Base-by-base conservation (phyloP, 1,140 invertebrate genomes). In the Euura saliciscinereae region DNA sequence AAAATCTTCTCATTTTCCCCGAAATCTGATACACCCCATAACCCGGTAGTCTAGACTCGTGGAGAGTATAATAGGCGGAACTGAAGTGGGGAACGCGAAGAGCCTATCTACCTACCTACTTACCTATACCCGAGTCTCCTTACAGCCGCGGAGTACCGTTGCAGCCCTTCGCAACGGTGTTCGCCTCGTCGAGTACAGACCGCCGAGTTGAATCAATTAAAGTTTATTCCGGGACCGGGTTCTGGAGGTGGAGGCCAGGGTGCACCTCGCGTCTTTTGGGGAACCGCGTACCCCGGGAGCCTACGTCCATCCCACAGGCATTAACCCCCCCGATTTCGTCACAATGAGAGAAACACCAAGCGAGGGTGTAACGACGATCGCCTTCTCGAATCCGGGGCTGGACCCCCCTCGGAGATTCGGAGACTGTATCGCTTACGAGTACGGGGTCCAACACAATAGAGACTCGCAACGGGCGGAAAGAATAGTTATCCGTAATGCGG, bases 121-220 rank as follows among this genome's bases (percentile, higher is more conserved):
- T 59, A 11, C 51, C 51, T 59, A 28, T 28, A 28, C 28, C 28
- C 28, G 28, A 28, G 28, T 28, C 28, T 28, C 28, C 28, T 28
- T 28, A 28, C 28, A 28, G 10, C 51, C 51, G 28, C 28, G 28
- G 28, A 28, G 28, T 59, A 59, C 51, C 13, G 10, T 11, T 59
- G 4, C 51, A 65, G 44, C n/a, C 45, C 43, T 44, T 8, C 8
- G 3, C 28, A 6, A 45, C 43, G 45, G n/a, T 28, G 28, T 67
- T 7, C 66, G 66, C 66, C 11, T 85, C 79, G 81, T 78, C 84
- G 82, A 75, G 69, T 83, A 80, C 83, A 82, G 82, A 84, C 81
- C 81, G 81, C 84, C 79, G 80, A 82, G 84, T 85, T 86, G 83
- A 86, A 86, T 87, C 85, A 86, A 87, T 86, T 87, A 86, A 86